A percentile compares a stretch with the other conserved stretches of the same genome.
Evolutionary conservation across 2,113 vertebrate species (phyloP).

Genomic region (Psophia crepitans): DNA sequence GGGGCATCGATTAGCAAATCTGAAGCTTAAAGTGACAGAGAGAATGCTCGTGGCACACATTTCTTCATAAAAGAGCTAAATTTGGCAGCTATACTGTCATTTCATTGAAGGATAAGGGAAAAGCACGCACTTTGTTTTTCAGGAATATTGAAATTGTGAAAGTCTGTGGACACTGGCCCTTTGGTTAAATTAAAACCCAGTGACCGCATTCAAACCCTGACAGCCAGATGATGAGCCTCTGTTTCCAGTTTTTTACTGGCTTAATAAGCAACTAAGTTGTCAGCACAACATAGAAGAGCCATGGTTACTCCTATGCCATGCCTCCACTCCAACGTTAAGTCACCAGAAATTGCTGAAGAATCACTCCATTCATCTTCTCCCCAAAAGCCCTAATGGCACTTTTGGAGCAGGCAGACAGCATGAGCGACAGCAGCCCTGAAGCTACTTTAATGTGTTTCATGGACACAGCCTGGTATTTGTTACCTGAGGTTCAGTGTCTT

Average conservation of each 20-base stretch:
- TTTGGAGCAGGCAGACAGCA: neutral
- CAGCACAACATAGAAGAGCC: neutral
- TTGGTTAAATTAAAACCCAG: neutral
- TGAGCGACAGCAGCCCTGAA: slow-evolving; percentile 14
- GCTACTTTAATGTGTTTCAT: neutral
- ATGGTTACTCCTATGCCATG: neutral
- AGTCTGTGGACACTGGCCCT: neutral
- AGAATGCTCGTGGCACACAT: neutral
- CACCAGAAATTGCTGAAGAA: neutral
- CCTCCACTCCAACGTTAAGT: neutral
- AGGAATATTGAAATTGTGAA: neutral
- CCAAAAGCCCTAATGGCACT: neutral
- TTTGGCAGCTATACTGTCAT: neutral
- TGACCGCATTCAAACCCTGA: neutral
- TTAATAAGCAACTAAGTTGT: neutral
- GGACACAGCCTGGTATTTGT: neutral
- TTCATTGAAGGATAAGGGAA: neutral
- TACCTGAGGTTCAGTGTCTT: slow-evolving; percentile 17
- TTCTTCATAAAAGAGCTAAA: neutral
- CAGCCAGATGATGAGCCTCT: neutral
- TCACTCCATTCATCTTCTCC: neutral
- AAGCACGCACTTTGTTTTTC: neutral
- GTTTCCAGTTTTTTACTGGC: neutral
- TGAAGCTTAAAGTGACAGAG: neutral
- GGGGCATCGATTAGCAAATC: neutral